Evolutionary conservation across 1,140 invertebrate genomes (phyloP).

Genomic region (Heliconius melpomene): DNA sequence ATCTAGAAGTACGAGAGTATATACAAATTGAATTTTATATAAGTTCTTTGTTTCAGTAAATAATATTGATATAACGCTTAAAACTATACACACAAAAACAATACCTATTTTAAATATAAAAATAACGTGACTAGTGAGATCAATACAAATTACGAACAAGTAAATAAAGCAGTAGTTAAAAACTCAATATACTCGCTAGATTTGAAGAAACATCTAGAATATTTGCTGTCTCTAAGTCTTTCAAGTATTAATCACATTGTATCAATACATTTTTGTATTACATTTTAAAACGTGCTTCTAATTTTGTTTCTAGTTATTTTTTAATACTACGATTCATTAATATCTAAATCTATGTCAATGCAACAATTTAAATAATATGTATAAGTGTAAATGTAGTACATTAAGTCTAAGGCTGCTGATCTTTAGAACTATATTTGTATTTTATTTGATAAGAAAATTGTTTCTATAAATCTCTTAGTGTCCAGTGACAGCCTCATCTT

Average conservation of each 20-base stretch:
- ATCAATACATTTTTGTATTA: slow-evolving; percentile 9
- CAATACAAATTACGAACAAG: background rate
- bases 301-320: slow-evolving; percentile 24
- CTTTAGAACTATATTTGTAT: background rate
- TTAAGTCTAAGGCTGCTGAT: slow-evolving; percentile 13
- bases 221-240: slow-evolving; percentile 21
- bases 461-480: background rate
- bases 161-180: background rate
- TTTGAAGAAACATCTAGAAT: slow-evolving; percentile 10
- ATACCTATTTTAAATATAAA: background rate
- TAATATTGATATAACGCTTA: background rate
- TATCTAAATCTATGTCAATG: slow-evolving; percentile 20
- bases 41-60: slow-evolving; percentile 1
- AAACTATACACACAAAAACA: background rate
- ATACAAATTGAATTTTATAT: background rate
- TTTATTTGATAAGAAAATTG: background rate
- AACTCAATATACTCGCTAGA: background rate
- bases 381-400: slow-evolving; percentile 8
- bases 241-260: slow-evolving; percentile 5
- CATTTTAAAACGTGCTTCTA: slow-evolving; percentile 30
- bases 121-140: slow-evolving; percentile 7
- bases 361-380: slow-evolving; percentile 3
- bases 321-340: slow-evolving; percentile 21
- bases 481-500: slow-evolving; percentile 1
- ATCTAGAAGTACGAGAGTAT: slow-evolving; percentile 10